Conservation (phyloP, 2,888 invertebrate species). For the Diachrysia chrysitis region DNA sequence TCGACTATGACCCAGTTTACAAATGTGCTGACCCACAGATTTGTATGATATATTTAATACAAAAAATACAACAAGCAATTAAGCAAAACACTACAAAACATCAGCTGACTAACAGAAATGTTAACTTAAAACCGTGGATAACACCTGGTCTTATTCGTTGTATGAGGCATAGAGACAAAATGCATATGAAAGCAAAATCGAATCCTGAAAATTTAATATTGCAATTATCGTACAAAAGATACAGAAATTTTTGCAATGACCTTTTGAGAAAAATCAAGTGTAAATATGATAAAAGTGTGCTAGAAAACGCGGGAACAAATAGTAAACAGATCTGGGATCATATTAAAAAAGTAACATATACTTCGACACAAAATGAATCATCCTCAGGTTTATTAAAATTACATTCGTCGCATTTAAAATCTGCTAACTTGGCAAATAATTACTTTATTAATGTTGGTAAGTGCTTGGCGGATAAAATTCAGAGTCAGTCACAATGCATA, state of each 20-base stretch:
- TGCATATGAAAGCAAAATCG: not conserved
- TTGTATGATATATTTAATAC: not conserved
- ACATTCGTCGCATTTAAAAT: not conserved
- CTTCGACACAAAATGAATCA: constrained; percentile 3
- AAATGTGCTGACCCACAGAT: not conserved
- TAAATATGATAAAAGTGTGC: not conserved
- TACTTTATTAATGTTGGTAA: not conserved
- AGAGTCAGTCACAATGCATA: not conserved
- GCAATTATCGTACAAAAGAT: not conserved
- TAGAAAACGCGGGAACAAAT: not conserved
- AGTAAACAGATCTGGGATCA: not conserved
- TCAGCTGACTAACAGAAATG: not conserved
- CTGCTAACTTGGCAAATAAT: not conserved
- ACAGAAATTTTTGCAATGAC: not conserved
- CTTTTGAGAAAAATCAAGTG: not conserved
- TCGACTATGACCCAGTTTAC: constrained; percentile 5
- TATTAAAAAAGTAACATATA: not conserved
- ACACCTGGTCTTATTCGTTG: constrained; percentile 5
- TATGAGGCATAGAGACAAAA: constrained; percentile 1
- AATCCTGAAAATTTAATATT: not conserved
- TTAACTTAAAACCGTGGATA: constrained; percentile 3
- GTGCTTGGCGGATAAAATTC: not conserved
- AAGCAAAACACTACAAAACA: not conserved
- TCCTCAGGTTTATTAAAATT: not conserved
- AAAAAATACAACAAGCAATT: not conserved